A percentile compares a stretch with the other conserved stretches of the same genome.
Evolutionary conservation across 1,140 invertebrate genomes (phyloP).

Genomic region (Sarcophaga bullata): DNA sequence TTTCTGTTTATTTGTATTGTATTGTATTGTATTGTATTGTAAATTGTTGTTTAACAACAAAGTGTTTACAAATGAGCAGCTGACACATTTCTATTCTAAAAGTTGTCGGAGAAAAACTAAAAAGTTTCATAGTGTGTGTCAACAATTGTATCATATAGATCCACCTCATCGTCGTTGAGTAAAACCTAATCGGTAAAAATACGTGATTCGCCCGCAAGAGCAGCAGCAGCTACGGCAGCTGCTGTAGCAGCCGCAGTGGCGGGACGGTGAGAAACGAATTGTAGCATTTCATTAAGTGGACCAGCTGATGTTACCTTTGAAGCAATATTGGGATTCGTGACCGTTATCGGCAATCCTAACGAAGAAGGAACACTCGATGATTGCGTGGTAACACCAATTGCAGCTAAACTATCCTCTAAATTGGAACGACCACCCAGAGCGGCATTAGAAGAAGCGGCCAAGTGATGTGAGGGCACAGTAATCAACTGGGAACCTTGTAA

Average conservation of each 20-base stretch:
- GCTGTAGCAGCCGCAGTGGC: slow-evolving; percentile 13
- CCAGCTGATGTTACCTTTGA: slow-evolving; percentile 55
- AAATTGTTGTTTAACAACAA: slow-evolving; percentile 3
- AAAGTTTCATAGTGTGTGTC: slow-evolving; percentile 18
- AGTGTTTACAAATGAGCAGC: neutral
- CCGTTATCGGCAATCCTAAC: slow-evolving; percentile 75
- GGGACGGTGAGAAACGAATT: slow-evolving; percentile 30
- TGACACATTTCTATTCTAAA: neutral
- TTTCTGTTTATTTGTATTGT: neutral
- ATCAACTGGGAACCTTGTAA: neutral
- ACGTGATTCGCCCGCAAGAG: slow-evolving; percentile 35
- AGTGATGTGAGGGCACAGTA: slow-evolving; percentile 36
- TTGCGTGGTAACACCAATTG: slow-evolving; percentile 69
- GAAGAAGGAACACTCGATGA: slow-evolving; percentile 69
- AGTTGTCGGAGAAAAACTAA: neutral
- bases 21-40: neutral
- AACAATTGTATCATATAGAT: slow-evolving; percentile 6
- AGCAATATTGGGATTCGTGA: slow-evolving; percentile 75
- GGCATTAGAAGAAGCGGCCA: slow-evolving; percentile 42
- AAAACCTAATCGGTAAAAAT: slow-evolving; percentile 42
- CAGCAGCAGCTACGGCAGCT: slow-evolving; percentile 18
- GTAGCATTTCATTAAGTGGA: slow-evolving; percentile 29
- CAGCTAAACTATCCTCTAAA: slow-evolving; percentile 69
- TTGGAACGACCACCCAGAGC: slow-evolving; percentile 56
- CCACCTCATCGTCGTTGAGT: slow-evolving; percentile 27